Base-by-base conservation (phyloP, 1,140 invertebrate species). In the Pseudachorutes palmiensis region DNA sequence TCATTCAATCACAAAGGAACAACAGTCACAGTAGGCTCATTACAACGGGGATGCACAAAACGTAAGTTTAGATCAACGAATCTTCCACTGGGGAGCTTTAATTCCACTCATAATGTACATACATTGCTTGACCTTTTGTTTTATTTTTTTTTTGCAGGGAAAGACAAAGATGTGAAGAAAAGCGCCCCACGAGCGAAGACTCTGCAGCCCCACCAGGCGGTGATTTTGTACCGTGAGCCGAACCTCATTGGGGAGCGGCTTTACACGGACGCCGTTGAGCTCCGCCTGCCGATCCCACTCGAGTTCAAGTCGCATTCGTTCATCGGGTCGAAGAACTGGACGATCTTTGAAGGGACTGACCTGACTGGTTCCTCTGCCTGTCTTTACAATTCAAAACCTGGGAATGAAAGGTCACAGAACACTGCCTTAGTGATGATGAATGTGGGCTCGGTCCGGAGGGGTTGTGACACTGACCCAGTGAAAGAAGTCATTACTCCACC, bases 241-340 rank as follows among this genome's bases (percentile, higher is more conserved):
- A 41, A 63, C 24, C 30, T 12, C 19, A 41, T 19, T 45, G 61
- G 61, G n/a, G 41, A 36, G 3, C 3, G 28, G 36, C 61, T 63
- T n/a, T 45, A 24, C n/a, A 63, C 61, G 24, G 61, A 63, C 26
- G 61, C 30, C 3, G 3, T 28, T 14, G 31, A 63, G 36, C 61
- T 63, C 26, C 61, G 61, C 32, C 33, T 63, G 2, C 61, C 61
- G 3, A 3, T n/a, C 3, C 33, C 32, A 3, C 16, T 26, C 2
- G 9, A 22, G 2, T 63, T 63, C 61, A 41, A n/a, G 14, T 63
- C 61, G 2, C 45, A 63, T 26, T 9, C 33, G 3, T 41, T 36
- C 26, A 26, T 48, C 29, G 61, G 61, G 12, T 5, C 32, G 31
- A 63, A 63, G 31, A 63, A 63, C 36, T 63, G 61, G 61, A 63